These are phyloP conservation scores for Plecotus auritus DNA, from an alignment of 2,113 vertebrate species.

Conservation along the genomic window DNA sequence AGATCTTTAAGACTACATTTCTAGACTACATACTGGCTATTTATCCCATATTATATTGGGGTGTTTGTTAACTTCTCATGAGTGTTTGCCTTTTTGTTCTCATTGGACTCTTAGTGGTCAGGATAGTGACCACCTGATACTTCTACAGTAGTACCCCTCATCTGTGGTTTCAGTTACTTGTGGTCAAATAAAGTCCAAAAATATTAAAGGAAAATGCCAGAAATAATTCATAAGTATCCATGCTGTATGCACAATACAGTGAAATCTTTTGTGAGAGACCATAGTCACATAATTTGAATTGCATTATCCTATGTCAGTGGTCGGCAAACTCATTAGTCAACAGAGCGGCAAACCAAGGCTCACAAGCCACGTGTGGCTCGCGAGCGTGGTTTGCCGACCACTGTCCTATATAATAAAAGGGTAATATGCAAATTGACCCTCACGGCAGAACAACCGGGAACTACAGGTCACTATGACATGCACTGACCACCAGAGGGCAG, in stretches of 20 bases:
- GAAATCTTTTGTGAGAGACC: neutral
- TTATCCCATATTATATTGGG: neutral
- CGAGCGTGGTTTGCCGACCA: no score
- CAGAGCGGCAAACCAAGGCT: no score
- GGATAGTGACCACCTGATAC: neutral
- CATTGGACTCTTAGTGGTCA: neutral
- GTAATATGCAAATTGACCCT: no score
- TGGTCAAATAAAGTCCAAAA: neutral
- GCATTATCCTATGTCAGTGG: no score
- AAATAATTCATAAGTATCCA: neutral
- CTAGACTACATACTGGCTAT: neutral
- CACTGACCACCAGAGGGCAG: no score
- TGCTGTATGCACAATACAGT: neutral
- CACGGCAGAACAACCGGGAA: no score
- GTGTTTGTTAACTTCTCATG: neutral
- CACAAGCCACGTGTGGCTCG: no score
- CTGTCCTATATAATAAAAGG: no score
- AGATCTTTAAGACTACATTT: neutral
- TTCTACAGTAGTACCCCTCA: neutral
- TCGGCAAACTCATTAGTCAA: no score
- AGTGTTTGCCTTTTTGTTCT: neutral
- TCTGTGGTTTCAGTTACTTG: neutral
- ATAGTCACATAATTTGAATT: neutral
- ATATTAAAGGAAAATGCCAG: neutral
- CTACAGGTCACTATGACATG: no score